Base-by-base conservation (phyloP, 1,140 invertebrate genomes). In the Drosophila ercepeae region DNA sequence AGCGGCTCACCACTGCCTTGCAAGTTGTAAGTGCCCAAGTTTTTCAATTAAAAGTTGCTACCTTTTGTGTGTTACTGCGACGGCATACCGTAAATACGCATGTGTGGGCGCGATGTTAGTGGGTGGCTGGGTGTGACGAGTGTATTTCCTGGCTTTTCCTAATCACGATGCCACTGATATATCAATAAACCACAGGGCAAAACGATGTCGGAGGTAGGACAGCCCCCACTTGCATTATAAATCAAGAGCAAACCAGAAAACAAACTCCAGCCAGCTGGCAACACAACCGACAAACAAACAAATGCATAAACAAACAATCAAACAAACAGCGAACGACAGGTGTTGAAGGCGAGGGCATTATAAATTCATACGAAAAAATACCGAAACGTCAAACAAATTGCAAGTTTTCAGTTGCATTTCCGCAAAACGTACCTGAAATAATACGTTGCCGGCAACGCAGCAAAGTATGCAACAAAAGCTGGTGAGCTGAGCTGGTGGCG, bases 1-100 rank as follows among this genome's bases (percentile, higher is more conserved):
- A n/a, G 29, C 29, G 29, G 29, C 14, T 42, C 14, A 25, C 42
- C 45, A 36, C 23, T 60, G 81, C 59, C 73, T 53, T 50, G 81
- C 81, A 86, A 88, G 73, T 86, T 86, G 82, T 88, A 86, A 86
- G 81, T 88, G 82, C 81, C 79, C 81, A 86, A 86, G 82, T 86
- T 86, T 86, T 86, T 86, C 82, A 86, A 86, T 88, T 86, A 88
- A 88, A 86, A 86, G 83, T 88, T 86, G 82, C 83, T 78, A 88
- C 82, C 77, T 88, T 88, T 86, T 86, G 68, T 86, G 82, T 88
- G 83, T 82, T 78, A 75, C 79, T 84, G 79, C 57, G 64, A 75
- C 75, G 55, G 75, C 69, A 78, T 75, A 81, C 76, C 81, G 88
- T 88, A 88, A 88, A 88, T 89, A 88, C 78, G 69, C 83, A 88